Conservation (phyloP, 2,113 vertebrate genomes). For the Regulus satrapa region DNA sequence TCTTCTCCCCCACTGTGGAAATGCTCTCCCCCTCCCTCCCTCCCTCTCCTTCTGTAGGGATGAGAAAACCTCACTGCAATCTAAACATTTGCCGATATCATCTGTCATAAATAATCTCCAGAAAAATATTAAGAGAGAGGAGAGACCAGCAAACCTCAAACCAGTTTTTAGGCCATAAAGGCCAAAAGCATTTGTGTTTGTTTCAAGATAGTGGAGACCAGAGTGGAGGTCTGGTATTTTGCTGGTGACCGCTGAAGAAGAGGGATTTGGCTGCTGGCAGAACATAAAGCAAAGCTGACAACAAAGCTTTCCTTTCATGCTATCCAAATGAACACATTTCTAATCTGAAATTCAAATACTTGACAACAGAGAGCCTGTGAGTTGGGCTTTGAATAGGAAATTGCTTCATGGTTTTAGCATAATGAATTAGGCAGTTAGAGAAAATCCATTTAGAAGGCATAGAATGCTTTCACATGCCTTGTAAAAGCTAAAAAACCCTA, state of each 20-base stretch:
- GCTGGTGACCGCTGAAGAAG: constrained; percentile 71
- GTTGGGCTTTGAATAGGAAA: constrained; percentile 82
- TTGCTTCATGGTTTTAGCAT: constrained; percentile 86
- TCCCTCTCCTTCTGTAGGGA: not conserved
- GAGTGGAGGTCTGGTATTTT: constrained; percentile 72
- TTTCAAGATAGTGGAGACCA: constrained; percentile 60
- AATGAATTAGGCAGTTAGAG: constrained; percentile 82
- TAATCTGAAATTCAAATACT: constrained; percentile 90
- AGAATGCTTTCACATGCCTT: constrained; percentile 75
- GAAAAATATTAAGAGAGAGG: constrained; percentile 12
- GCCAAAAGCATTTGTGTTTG: constrained; percentile 69
- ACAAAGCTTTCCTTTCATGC: constrained; percentile 83
- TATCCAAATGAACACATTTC: constrained; percentile 86
- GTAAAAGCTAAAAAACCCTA: constrained; percentile 39
- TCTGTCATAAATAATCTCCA: constrained; percentile 46
- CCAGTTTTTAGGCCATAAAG: constrained; percentile 40
- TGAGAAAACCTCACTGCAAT: not conserved
- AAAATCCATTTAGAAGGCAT: constrained; percentile 77
- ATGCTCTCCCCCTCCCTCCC: not conserved
- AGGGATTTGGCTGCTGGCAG: constrained; percentile 77
- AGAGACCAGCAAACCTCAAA: constrained; percentile 32
- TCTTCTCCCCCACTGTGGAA: not conserved
- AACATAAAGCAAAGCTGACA: constrained; percentile 80
- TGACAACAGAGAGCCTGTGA: constrained; percentile 82
- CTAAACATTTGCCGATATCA: constrained; percentile 9